Base-by-base conservation (phyloP, 2,888 invertebrate species). In the Mimachlamys varia region DNA sequence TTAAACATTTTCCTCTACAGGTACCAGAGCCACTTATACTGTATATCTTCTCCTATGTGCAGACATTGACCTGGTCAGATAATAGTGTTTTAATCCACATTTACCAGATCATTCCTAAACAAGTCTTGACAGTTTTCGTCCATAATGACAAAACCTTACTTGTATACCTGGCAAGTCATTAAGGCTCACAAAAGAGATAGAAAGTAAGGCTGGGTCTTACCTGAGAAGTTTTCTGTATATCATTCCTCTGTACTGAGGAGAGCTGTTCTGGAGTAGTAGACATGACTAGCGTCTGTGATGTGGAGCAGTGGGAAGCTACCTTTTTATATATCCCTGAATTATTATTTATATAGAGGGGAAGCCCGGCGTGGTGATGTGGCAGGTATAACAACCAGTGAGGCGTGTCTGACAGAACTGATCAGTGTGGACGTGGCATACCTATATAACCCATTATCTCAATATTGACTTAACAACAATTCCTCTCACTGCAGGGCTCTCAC, bases 311-410 rank as follows among this genome's bases (percentile, higher is more conserved):
- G 2, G 22, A 33, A 33, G 76, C 33, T 27, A 33, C 33, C 76
- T 76, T 76, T 76, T 76, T 76, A 76, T 76, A 76, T 62, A 62
- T 62, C 62, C 62, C n/a, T 62, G 62, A 17, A 62, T 62, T 62
- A 62, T 62, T 62, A 62, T 62, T 62, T 62, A 62, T 76, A 76
- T 76, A 76, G 12, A 62, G 2, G 22, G 22, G n/a, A 76, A 27
- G 15, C 33, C 22, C 12, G 33, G n/a, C 22, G n/a, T 62, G 62
- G 76, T 76, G 76, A 76, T 76, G 76, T 76, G 76, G 76, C 76
- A 76, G 27, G 7, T 22, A 33, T 10, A 76, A 27, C 33, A 76
- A 27, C 27, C 76, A 76, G 3, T 76, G 27, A 76, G 13, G 76
- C 76, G 33, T 76, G 33, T 76, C 76, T 76, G 76, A 76, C 76